Conservation (phyloP, 2,797 vertebrate genomes). For the Passerculus sandwichensis region DNA sequence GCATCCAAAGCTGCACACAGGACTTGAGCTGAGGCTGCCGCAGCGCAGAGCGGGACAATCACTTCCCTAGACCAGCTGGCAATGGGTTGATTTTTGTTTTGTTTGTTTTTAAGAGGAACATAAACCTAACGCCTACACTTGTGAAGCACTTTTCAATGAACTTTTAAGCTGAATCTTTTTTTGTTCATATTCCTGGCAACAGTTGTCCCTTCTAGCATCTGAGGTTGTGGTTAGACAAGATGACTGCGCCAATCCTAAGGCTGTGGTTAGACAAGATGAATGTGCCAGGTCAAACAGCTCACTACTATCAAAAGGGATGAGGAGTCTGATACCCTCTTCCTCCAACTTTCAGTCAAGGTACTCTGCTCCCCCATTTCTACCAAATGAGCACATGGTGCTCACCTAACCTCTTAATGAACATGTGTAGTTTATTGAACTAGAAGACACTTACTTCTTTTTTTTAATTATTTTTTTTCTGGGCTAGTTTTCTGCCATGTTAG, state of each 20-base stretch:
- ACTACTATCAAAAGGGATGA: background rate
- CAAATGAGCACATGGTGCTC: background rate
- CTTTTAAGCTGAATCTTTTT: background rate
- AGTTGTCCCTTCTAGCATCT: background rate
- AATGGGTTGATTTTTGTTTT: background rate
- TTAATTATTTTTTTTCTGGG: fast-evolving
- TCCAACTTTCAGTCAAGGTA: background rate
- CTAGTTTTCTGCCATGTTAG: background rate
- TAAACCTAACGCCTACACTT: background rate
- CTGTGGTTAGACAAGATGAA: background rate
- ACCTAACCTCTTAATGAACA: background rate
- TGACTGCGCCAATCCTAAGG: background rate
- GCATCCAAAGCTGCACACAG: background rate
- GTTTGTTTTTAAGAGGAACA: background rate
- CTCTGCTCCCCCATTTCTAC: background rate
- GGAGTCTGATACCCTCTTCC: background rate
- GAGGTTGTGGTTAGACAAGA: background rate
- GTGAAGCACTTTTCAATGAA: background rate
- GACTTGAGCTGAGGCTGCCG: background rate
- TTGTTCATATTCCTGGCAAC: background rate
- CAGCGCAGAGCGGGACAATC: fast-evolving
- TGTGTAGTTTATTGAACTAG: background rate
- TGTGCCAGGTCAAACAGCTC: background rate
- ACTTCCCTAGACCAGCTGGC: too few relatives aligned
- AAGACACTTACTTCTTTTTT: background rate